Conservation (phyloP, 2,113 vertebrate species). For the Numenius arquata region DNA sequence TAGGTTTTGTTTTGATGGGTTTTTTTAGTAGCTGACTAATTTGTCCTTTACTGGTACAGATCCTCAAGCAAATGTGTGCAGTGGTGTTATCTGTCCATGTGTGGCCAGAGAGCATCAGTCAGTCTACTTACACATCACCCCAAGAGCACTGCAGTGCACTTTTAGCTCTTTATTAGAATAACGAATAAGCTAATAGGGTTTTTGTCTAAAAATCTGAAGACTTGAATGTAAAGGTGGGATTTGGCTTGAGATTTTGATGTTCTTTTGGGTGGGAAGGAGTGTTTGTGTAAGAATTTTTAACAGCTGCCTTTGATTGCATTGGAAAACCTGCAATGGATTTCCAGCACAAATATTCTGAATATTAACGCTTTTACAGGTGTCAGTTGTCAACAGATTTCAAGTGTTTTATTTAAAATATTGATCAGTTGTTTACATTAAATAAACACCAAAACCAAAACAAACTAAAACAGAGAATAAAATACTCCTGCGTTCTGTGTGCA, state of each 20-base stretch:
- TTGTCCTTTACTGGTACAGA: not conserved
- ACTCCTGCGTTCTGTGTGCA: not conserved
- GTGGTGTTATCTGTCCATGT: not conserved
- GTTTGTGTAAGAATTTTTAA: not conserved
- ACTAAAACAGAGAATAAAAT: not conserved
- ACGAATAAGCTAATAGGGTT: not conserved
- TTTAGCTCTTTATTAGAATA: not conserved
- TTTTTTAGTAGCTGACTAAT: not conserved
- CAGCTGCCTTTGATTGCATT: not conserved
- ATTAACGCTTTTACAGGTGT: not conserved
- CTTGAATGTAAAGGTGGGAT: not conserved
- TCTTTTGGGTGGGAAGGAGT: not conserved
- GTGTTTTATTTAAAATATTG: not conserved
- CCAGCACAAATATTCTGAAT: not conserved
- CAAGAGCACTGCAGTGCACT: not conserved
- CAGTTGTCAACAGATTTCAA: not conserved
- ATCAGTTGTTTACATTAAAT: not conserved
- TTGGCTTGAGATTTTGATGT: not conserved
- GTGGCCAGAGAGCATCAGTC: not conserved
- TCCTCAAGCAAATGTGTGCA: not conserved
- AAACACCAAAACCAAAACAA: not conserved
- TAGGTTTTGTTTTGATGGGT: not conserved
- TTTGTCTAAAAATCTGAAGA: not conserved
- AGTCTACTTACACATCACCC: not conserved
- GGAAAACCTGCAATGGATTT: not conserved